Percentiles rank a stretch among this genome's conserved stretches.
Evolutionary conservation across 2,888 invertebrate species (phyloP).

Genomic region (Papilio elwesi): DNA sequence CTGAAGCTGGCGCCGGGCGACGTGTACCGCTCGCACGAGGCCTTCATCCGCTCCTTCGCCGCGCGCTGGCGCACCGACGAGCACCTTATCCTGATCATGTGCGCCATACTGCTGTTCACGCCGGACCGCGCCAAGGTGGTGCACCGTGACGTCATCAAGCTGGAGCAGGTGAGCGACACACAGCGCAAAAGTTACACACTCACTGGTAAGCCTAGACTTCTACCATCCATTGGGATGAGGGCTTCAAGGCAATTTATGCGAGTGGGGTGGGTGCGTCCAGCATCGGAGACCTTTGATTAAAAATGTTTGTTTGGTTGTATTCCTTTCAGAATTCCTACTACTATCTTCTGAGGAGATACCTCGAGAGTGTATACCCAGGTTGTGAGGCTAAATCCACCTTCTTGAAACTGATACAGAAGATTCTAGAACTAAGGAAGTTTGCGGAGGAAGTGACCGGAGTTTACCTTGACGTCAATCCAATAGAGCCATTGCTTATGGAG

Average conservation of each 20-base stretch:
- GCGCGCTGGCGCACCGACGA: conserved; percentile 94
- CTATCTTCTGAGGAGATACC: conserved; percentile 92
- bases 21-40: conserved; percentile 92
- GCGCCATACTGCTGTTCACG: conserved; percentile 95
- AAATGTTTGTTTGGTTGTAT: neutral
- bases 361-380: conserved; percentile 92
- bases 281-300: too few species aligned
- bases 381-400: conserved; percentile 95
- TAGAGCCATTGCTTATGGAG: conserved; percentile 96
- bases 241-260: too few species aligned
- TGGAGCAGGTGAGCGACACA: conserved; percentile 88
- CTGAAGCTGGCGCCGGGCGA: conserved; percentile 95
- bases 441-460: conserved; percentile 96
- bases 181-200: too few species aligned
- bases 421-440: conserved; percentile 93
- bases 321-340: conserved; percentile 92
- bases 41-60: conserved; percentile 93
- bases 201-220: too few species aligned
- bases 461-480: conserved; percentile 96
- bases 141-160: conserved; percentile 92
- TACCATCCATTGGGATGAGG: too few species aligned
- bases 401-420: conserved; percentile 94
- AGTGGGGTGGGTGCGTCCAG: too few species aligned
- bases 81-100: conserved; percentile 94
- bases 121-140: conserved; percentile 92